These are phyloP conservation scores for Calidris pygmaea DNA, from an alignment of 2,113 vertebrate species.

Conservation along the genomic window DNA sequence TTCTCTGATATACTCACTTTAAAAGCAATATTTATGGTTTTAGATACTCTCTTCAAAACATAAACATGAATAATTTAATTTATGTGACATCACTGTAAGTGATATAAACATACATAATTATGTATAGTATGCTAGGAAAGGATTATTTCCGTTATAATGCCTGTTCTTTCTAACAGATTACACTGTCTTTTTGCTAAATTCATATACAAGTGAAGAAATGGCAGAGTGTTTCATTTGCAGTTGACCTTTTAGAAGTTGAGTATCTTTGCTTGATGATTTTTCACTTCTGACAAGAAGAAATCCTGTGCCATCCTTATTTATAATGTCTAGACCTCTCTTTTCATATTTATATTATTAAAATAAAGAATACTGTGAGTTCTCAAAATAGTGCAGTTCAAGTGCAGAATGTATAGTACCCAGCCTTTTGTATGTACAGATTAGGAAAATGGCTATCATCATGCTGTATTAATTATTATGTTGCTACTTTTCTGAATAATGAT, in stretches of 20 bases:
- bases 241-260: background rate
- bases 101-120: background rate
- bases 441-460: background rate
- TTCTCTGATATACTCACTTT: background rate
- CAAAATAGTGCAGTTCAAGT: background rate
- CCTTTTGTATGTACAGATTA: background rate
- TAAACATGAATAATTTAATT: constrained; percentile 8
- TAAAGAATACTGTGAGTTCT: background rate
- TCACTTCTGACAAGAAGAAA: constrained; percentile 2
- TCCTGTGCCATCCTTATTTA: background rate
- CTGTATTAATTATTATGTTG: background rate
- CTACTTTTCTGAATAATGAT: background rate
- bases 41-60: background rate
- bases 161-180: background rate
- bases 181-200: background rate
- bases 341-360: background rate
- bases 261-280: background rate
- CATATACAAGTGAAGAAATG: background rate
- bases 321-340: background rate
- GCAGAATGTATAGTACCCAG: background rate
- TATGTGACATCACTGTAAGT: background rate
- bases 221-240: background rate
- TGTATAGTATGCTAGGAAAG: background rate
- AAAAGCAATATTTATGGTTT: background rate
- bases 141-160: background rate